A percentile compares a stretch with the other conserved stretches of the same genome.
Conservation (phyloP, 2,888 invertebrate genomes). For the Micropterix aruncella region DNA sequence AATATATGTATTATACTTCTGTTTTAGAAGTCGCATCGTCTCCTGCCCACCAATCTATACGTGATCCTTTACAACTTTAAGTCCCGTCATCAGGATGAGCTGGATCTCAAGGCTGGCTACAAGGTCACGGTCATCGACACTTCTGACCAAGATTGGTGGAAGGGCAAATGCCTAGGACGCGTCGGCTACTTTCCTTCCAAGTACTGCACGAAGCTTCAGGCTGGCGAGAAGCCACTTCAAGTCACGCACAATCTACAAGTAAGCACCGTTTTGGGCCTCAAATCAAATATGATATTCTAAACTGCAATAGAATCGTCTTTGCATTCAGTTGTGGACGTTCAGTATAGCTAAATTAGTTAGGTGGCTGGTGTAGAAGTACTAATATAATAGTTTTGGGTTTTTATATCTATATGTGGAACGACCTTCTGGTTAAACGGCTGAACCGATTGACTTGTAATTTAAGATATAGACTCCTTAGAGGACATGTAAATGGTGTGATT, state of each 20-base stretch:
- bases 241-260: slow-evolving; percentile 47
- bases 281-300: too few relatives aligned
- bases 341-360: too few relatives aligned
- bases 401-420: too few relatives aligned
- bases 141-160: slow-evolving; percentile 95
- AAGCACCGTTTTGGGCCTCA: too few relatives aligned
- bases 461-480: too few relatives aligned
- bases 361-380: too few relatives aligned
- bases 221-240: slow-evolving; percentile 83
- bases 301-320: too few relatives aligned
- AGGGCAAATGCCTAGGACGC: slow-evolving; percentile 84
- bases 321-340: too few relatives aligned
- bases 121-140: slow-evolving; percentile 87
- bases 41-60: slow-evolving; percentile 82
- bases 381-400: too few relatives aligned
- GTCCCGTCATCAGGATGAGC: slow-evolving; percentile 84
- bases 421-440: too few relatives aligned
- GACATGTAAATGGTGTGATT: too few relatives aligned
- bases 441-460: too few relatives aligned
- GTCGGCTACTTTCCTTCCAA: slow-evolving; percentile 91
- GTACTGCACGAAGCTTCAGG: slow-evolving; percentile 81
- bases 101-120: slow-evolving; percentile 87
- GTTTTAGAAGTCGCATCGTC: slow-evolving; percentile 65
- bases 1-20: slow-evolving; percentile 6
- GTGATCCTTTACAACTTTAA: slow-evolving; percentile 93